Conservation (phyloP, 2,888 invertebrate species). For the Drosophila atripex region DNA sequence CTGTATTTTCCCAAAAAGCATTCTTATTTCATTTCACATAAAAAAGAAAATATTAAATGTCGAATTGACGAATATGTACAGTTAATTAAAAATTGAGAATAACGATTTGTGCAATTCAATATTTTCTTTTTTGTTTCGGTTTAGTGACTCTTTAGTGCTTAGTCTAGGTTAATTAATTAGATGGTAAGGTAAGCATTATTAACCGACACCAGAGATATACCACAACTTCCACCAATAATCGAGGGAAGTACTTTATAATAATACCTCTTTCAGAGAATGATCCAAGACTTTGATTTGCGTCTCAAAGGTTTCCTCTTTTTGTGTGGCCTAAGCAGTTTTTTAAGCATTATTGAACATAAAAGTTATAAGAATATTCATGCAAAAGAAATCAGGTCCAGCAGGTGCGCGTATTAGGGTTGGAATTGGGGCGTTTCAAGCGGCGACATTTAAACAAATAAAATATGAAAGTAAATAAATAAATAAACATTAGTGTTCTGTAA, state of each 20-base stretch:
- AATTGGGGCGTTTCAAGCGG: constrained; percentile 26
- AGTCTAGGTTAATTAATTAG: constrained; percentile 6
- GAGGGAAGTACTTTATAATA: constrained; percentile 32
- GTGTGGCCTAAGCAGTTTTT: constrained; percentile 90
- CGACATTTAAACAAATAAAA: constrained; percentile 48
- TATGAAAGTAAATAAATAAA: constrained; percentile 73
- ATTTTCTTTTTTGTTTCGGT: constrained; percentile 71
- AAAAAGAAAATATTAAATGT: constrained; percentile 77
- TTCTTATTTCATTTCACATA: constrained; percentile 21
- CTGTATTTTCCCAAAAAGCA: constrained; percentile 57
- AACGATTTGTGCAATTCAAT: constrained; percentile 84
- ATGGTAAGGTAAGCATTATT: too few species aligned
- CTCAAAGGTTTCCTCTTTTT: constrained; percentile 97
- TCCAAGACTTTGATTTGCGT: constrained; percentile 95
- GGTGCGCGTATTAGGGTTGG: constrained; percentile 34
- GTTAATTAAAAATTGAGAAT: constrained; percentile 82
- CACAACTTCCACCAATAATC: not conserved
- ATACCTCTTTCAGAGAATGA: constrained; percentile 97
- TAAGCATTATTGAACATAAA: constrained; percentile 35
- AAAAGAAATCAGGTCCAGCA: constrained; percentile 46
- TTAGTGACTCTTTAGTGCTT: constrained; percentile 11
- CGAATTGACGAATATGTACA: constrained; percentile 74
- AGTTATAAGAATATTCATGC: constrained; percentile 46
- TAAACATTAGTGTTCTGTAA: constrained; percentile 70
- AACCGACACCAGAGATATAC: constrained; percentile 21